phyloP scores from a whole-genome alignment of 2,797 vertebrate species.

The Spinus olivaceus region DNA sequence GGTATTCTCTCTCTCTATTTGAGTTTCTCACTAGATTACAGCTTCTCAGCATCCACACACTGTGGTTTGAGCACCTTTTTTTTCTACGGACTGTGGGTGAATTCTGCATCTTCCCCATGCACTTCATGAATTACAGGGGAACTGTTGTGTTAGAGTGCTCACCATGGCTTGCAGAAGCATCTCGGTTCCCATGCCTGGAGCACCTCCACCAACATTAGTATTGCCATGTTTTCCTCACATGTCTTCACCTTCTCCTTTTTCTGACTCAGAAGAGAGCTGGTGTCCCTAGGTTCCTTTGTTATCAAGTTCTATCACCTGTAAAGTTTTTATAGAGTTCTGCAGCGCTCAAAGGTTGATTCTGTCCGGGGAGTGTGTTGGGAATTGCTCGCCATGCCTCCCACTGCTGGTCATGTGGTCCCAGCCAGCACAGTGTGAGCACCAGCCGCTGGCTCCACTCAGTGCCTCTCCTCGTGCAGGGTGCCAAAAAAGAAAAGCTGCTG shows the following conservation, averaged over 20 bases:
- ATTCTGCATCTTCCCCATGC: not conserved
- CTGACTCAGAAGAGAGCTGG: not conserved
- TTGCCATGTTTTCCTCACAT: not conserved
- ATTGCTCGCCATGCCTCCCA: accelerated
- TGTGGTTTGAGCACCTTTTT: not conserved
- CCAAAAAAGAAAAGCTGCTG: accelerated
- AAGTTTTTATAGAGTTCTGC: accelerated
- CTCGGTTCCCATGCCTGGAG: not conserved
- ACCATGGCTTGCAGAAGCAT: not conserved
- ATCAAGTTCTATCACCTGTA: accelerated
- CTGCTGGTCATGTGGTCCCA: not conserved
- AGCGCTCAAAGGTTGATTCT: not conserved
- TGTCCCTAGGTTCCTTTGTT: not conserved
- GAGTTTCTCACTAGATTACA: not conserved
- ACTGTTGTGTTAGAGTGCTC: not conserved
- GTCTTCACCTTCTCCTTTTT: not conserved
- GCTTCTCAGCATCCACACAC: not conserved
- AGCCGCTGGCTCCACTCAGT: accelerated
- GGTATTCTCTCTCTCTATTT: not conserved
- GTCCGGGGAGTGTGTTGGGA: accelerated
- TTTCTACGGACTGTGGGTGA: not conserved
- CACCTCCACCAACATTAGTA: not conserved
- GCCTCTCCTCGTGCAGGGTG: not conserved
- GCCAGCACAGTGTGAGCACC: accelerated
- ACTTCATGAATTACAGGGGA: not conserved